Evolutionary conservation across 1,140 invertebrate species (phyloP), one percentile per base, ranked within the genome.

Genomic region (Drosophila kanapiae): DNA sequence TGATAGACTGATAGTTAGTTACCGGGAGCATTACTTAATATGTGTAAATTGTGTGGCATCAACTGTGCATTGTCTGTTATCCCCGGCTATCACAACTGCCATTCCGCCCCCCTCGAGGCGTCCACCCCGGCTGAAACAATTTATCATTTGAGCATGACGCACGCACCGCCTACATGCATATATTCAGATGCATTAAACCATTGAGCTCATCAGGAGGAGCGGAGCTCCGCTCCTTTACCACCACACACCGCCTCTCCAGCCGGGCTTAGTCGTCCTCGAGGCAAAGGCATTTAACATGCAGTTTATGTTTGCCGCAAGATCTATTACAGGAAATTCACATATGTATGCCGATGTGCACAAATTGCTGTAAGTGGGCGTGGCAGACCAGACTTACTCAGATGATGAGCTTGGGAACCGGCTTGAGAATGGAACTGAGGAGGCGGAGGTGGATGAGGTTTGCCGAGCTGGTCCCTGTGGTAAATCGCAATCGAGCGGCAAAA

Each of bases 41-140:
- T 88, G 84, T 85, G 84, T 81, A 90, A 88, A 88, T 85, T 88
- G 85, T 88, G 85, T 90, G 84, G 84, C 84, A 90, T 87, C 84
- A 87, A 84, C 84, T 90, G 82, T 90, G 77, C 84, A 87, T 88
- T 90, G 80, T 81, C 75, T 80, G 84, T 90, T 87, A 87, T 87
- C 84, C 87, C 72, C 61, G 61, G 65, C 67, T 84, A 84, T 84
- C 84, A 78, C 49, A 74, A 77, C 71, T 57, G 18, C 67, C 42
- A 33, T 54, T 68, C 49, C 11, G 16, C 16, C 18, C 42, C 59
- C 45, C 74, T 54, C 49, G 27, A 3, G 14, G 27, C 27, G 27
- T 16, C 35, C 11, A 37, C 29, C 29, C 16, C 64, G 69, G 54
- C 70, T 70, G 59, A 69, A 81, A 81, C 84, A 88, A 88, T 88